These are phyloP conservation scores for Lampris incognitus DNA, from an alignment of 2,113 vertebrate genomes.

Conservation along the genomic window DNA sequence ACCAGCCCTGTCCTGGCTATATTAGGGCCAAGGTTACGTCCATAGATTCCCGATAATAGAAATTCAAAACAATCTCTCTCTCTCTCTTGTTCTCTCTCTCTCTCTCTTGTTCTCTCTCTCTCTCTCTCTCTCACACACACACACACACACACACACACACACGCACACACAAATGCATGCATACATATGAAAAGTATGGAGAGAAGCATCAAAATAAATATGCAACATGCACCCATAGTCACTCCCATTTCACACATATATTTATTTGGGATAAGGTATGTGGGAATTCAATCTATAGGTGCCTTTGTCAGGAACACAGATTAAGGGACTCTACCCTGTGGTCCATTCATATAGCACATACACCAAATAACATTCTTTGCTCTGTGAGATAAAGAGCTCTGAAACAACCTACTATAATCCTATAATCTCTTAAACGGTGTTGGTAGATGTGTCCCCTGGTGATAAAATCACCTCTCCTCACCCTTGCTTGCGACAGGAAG, in stretches of 20 bases:
- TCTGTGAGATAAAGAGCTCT: neutral
- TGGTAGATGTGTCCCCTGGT: slow-evolving; percentile 15
- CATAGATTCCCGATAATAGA: slow-evolving; percentile 30
- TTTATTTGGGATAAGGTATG: too few species aligned
- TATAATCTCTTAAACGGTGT: neutral
- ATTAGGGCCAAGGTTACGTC: slow-evolving; percentile 24
- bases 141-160: neutral
- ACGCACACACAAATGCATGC: neutral
- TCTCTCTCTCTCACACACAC: neutral
- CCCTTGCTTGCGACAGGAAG: slow-evolving; percentile 20
- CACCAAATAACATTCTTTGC: neutral
- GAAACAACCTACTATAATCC: neutral
- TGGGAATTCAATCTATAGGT: too few species aligned
- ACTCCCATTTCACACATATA: neutral
- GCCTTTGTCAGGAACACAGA: too few species aligned
- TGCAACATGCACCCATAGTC: neutral
- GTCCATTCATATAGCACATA: neutral
- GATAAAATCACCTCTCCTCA: slow-evolving; percentile 20
- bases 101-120: neutral
- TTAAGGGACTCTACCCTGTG: too few species aligned
- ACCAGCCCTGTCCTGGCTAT: slow-evolving; percentile 36
- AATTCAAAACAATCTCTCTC: slow-evolving; percentile 15
- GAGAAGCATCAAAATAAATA: neutral
- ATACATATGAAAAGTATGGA: neutral
- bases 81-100: too few species aligned